phyloP scores from a whole-genome alignment of 92 coral and sea anemone species.

The Actinostola sp. region DNA sequence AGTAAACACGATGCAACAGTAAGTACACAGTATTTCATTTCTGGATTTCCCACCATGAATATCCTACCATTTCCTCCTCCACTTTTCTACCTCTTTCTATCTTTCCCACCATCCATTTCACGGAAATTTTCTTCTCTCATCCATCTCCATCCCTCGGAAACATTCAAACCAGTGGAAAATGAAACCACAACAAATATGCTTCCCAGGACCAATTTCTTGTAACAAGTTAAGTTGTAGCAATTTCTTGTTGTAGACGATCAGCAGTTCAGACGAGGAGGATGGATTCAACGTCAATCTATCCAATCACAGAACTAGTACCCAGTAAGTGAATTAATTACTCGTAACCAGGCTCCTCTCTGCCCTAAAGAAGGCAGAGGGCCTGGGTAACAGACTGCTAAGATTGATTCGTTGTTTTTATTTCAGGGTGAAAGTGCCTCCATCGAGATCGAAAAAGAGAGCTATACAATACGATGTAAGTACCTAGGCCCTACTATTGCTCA shows the following conservation, averaged over 20 bases:
- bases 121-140: no score
- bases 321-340: conserved; percentile 41
- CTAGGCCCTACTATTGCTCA: neutral
- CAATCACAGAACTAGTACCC: conserved; percentile 55
- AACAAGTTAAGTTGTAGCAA: neutral
- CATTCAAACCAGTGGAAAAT: neutral
- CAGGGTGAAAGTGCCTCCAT: conserved; percentile 15
- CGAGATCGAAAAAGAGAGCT: conserved; percentile 36
- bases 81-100: neutral
- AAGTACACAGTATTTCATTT: neutral
- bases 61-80: neutral
- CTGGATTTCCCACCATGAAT: neutral
- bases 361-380: neutral
- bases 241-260: conserved; percentile 30
- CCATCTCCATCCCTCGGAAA: no score
- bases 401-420: neutral
- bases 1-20: conserved; percentile 22
- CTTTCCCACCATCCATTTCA: no score
- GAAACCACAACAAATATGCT: no score
- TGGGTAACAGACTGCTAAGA: neutral
- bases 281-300: conserved; percentile 65
- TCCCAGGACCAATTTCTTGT: no score
- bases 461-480: conserved; percentile 34
- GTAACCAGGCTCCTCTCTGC: neutral
- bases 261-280: conserved; percentile 70